Percentiles rank a stretch among this genome's conserved stretches.
phyloP scores from a whole-genome alignment of 2,888 invertebrate species.

The Mythimna lalbum region DNA sequence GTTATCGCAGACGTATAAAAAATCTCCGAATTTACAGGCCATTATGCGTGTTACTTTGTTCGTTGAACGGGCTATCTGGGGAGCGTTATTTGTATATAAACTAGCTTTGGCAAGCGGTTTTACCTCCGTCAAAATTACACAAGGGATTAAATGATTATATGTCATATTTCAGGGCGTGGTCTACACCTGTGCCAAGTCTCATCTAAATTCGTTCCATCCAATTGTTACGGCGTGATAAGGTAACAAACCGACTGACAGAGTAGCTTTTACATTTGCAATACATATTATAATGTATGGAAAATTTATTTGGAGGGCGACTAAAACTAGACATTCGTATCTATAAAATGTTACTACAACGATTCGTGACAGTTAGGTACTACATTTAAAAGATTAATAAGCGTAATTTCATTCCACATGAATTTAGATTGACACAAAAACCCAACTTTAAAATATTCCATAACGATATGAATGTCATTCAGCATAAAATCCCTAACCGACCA shows the following conservation, averaged over 20 bases:
- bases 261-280: too few relatives aligned
- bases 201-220: too few relatives aligned
- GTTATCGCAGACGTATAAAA: conserved; percentile 45
- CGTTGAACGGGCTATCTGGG: not conserved
- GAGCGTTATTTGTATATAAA: conserved; percentile 27
- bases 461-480: not conserved
- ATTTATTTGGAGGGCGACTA: conserved; percentile 8
- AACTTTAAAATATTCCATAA: not conserved
- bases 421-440: not conserved
- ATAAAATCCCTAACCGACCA: conserved; percentile 7
- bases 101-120: too few relatives aligned
- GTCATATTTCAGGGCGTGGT: too few relatives aligned
- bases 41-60: conserved; percentile 9
- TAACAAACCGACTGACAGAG: too few relatives aligned
- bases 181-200: too few relatives aligned
- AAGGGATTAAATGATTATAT: too few relatives aligned
- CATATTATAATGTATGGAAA: not conserved
- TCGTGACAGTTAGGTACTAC: not conserved
- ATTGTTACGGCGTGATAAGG: too few relatives aligned
- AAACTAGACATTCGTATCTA: conserved; percentile 1
- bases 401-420: not conserved
- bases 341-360: not conserved
- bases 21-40: conserved; percentile 10
- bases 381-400: not conserved
- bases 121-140: too few relatives aligned